A percentile compares a stretch with the other conserved stretches of the same genome.
phyloP scores from a whole-genome alignment of 1,140 invertebrate species.

The Hycleus phaleratus region DNA sequence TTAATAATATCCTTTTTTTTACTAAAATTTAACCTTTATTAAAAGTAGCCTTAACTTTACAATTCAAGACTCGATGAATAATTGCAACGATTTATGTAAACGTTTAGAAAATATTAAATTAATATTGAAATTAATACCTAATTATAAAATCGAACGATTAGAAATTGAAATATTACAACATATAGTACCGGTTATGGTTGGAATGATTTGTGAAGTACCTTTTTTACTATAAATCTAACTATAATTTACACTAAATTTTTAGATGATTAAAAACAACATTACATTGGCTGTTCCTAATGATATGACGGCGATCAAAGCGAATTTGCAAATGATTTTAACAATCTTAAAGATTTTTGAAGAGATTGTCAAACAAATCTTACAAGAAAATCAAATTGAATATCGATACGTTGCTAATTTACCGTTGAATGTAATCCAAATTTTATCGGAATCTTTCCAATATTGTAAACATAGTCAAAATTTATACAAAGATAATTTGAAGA shows the following conservation, averaged over 20 bases:
- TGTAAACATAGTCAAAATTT: conserved; percentile 13
- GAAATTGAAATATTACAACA: neutral
- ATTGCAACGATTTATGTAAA: no score
- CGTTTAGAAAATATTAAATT: no score
- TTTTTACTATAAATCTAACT: neutral
- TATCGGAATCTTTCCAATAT: conserved; percentile 16
- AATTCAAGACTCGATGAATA: no score
- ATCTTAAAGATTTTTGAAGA: conserved; percentile 4
- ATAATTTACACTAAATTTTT: neutral
- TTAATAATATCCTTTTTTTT: no score
- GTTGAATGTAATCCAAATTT: conserved; percentile 1
- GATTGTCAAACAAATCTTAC: conserved; percentile 2
- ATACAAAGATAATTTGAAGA: conserved; percentile 8
- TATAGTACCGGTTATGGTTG: neutral
- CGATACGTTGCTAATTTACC: neutral
- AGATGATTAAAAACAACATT: neutral
- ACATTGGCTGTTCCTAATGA: neutral
- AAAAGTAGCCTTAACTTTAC: no score
- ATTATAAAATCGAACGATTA: neutral
- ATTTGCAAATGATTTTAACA: conserved; percentile 6
- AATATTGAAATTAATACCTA: no score
- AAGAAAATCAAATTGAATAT: neutral
- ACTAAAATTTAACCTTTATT: no score
- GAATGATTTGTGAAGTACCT: neutral
- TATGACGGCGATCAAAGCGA: neutral